These are phyloP conservation scores for Pseudopodoces humilis DNA, from an alignment of 2,113 vertebrate genomes.

Conservation along the genomic window DNA sequence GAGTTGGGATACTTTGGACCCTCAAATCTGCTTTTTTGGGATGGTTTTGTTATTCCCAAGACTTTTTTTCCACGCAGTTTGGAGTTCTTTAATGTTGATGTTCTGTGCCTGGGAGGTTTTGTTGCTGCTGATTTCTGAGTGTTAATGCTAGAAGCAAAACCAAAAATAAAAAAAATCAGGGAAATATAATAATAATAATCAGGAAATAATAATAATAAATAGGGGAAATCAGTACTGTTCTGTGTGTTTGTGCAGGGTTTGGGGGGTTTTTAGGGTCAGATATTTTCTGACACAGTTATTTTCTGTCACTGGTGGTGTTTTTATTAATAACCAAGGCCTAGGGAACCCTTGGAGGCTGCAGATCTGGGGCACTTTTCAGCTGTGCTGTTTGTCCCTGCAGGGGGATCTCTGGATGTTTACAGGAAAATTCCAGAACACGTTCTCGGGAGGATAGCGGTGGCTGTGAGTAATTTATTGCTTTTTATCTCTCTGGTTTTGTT, in stretches of 20 bases:
- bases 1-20: background rate
- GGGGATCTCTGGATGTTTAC: slow-evolving; percentile 96
- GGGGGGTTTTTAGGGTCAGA: slow-evolving; percentile 1
- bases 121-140: no score
- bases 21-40: background rate
- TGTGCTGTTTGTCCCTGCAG: slow-evolving; percentile 73
- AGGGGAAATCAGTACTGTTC: background rate
- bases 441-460: slow-evolving; percentile 91
- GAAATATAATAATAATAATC: no score
- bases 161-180: no score
- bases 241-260: background rate
- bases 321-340: slow-evolving; percentile 37
- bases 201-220: no score
- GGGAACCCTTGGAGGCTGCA: background rate
- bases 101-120: background rate
- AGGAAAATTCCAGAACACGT: slow-evolving; percentile 93
- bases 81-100: background rate
- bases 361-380: slow-evolving; percentile 40
- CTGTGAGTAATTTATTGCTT: slow-evolving; percentile 79
- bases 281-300: background rate
- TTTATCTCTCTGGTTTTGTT: accelerated
- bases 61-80: background rate
- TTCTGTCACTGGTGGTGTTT: background rate
- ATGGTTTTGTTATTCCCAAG: background rate
- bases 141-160: background rate